Conservation (phyloP, 2,113 vertebrate genomes). For the Dicerorhinus sumatrensis region DNA sequence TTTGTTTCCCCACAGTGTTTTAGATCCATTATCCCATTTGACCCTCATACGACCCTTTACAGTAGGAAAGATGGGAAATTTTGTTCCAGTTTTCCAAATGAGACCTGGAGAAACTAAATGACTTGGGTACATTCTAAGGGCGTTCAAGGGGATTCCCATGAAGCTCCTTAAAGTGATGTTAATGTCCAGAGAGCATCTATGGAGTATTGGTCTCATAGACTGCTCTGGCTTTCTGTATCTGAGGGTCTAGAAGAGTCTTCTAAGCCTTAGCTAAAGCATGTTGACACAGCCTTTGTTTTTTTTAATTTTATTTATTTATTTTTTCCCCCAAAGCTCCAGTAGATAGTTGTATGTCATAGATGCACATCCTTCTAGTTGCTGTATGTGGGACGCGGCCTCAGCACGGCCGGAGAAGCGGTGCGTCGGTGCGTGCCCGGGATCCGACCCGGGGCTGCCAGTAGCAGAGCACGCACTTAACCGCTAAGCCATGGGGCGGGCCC, state of each 20-base stretch:
- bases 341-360: no score
- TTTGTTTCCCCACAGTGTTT: neutral
- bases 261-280: neutral
- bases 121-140: neutral
- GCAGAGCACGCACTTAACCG: no score
- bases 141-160: neutral
- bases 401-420: no score
- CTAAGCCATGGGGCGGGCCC: no score
- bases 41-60: neutral
- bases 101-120: neutral
- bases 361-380: no score
- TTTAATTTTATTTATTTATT: no score
- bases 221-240: neutral
- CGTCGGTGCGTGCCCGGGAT: no score
- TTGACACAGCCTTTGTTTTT: no score
- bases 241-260: neutral
- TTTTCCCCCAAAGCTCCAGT: no score
- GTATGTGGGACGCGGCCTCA: no score
- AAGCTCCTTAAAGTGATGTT: neutral
- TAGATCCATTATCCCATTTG: neutral
- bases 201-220: neutral
- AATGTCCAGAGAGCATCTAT: neutral
- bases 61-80: neutral
- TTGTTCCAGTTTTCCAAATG: neutral
- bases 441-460: no score